Percentiles rank a stretch among this genome's conserved stretches.
Evolutionary conservation across 2,797 vertebrate genomes (phyloP).

Genomic region (Coranthus polyacanthus): DNA sequence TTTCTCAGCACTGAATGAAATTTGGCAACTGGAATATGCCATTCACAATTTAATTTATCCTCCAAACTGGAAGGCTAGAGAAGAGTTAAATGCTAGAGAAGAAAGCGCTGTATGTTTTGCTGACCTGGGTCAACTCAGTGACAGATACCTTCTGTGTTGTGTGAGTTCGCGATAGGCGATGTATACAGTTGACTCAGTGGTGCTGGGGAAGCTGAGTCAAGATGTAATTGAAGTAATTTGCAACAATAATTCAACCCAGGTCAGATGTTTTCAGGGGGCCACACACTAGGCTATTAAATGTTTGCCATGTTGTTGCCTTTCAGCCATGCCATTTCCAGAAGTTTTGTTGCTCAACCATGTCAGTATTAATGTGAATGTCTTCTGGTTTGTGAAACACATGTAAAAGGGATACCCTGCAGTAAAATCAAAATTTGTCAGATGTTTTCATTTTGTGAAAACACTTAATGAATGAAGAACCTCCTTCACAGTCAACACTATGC

Average conservation of each 20-base stretch:
- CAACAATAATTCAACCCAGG: constrained; percentile 71
- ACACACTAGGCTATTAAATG: constrained; percentile 74
- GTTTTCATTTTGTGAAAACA: constrained; percentile 44
- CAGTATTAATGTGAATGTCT: constrained; percentile 87
- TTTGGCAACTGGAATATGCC: constrained; percentile 86
- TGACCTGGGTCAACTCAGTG: constrained; percentile 74
- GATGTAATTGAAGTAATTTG: constrained; percentile 75
- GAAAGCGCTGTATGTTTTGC: constrained; percentile 83
- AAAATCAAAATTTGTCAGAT: constrained; percentile 77
- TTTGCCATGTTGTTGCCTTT: constrained; percentile 72
- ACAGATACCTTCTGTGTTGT: constrained; percentile 60
- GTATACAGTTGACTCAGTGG: constrained; percentile 54
- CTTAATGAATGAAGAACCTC: constrained; percentile 16
- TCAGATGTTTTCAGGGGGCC: constrained; percentile 76
- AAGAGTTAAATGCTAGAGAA: constrained; percentile 73
- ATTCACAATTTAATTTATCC: constrained; percentile 80
- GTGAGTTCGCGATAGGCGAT: constrained; percentile 50
- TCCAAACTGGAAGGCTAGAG: constrained; percentile 87
- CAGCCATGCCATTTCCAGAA: constrained; percentile 71
- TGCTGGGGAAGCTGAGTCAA: constrained; percentile 65
- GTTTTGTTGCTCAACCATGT: constrained; percentile 73
- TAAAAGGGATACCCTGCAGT: constrained; percentile 65
- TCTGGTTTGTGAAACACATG: constrained; percentile 74
- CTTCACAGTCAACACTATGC: constrained; percentile 24
- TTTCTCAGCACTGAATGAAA: constrained; percentile 84